Conservation (phyloP, 2,113 vertebrate species). For the Myotis davidii region DNA sequence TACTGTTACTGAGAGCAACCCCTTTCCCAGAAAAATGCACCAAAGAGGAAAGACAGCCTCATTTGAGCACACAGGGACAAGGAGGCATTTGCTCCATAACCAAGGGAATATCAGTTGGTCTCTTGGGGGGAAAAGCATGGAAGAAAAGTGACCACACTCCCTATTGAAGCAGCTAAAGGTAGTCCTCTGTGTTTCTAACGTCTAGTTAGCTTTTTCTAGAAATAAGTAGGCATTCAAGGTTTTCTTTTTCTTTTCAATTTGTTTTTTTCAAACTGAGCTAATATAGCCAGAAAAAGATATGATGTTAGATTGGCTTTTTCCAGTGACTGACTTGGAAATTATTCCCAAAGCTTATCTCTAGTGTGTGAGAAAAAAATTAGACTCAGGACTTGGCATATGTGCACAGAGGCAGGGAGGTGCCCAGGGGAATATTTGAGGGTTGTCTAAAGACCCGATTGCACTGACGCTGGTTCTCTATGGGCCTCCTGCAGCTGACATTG, state of each 20-base stretch:
- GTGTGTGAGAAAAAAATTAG: background rate
- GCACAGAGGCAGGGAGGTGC: background rate
- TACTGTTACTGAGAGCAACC: background rate
- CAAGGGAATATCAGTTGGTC: rapidly evolving
- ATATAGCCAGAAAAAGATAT: background rate
- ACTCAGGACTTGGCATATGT: background rate
- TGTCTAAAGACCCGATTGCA: background rate
- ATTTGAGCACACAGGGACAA: background rate
- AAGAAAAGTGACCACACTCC: background rate
- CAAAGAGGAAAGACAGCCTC: background rate
- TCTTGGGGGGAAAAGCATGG: background rate
- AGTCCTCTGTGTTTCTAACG: background rate
- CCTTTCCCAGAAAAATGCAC: background rate
- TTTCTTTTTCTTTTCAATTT: background rate
- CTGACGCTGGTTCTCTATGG: background rate
- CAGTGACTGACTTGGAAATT: background rate
- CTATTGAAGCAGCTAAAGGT: background rate
- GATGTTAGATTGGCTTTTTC: background rate
- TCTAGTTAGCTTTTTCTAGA: background rate
- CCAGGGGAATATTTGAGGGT: background rate
- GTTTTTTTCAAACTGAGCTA: background rate
- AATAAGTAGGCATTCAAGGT: background rate
- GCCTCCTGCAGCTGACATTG: background rate
- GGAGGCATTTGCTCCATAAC: background rate
- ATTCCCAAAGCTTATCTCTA: background rate